phyloP scores from a whole-genome alignment of 37 sponge, comb jelly and placozoan species.

The Ianthella basta region DNA sequence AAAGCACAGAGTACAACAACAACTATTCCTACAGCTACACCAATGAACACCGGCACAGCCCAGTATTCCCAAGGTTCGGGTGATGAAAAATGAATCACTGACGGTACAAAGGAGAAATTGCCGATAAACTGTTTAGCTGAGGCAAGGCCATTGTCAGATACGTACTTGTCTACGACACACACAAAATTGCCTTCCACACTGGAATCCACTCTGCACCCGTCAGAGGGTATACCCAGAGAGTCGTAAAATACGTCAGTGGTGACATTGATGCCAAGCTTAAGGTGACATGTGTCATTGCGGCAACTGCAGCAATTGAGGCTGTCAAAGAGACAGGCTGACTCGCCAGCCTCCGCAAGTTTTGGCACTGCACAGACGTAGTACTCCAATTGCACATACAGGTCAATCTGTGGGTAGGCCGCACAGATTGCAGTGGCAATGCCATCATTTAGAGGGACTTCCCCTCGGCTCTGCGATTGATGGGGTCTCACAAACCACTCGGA shows the following conservation, averaged over 20 bases:
- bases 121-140: no score
- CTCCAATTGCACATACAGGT: background rate
- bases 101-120: no score
- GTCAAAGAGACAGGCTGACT: background rate
- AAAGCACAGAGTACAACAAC: no score
- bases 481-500: constrained; percentile 13
- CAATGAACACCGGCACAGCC: no score
- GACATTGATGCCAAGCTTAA: background rate
- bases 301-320: background rate
- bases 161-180: background rate
- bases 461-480: background rate
- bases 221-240: background rate
- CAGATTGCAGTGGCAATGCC: background rate
- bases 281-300: background rate
- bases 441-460: background rate
- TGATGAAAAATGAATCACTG: no score
- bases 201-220: background rate
- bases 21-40: no score
- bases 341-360: background rate
- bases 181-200: background rate
- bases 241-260: background rate
- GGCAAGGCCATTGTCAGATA: no score
- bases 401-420: background rate
- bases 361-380: constrained; percentile 14
- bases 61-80: no score